phyloP scores from a whole-genome alignment of 2,888 invertebrate genomes.

The Drosophila nr. fundita region DNA sequence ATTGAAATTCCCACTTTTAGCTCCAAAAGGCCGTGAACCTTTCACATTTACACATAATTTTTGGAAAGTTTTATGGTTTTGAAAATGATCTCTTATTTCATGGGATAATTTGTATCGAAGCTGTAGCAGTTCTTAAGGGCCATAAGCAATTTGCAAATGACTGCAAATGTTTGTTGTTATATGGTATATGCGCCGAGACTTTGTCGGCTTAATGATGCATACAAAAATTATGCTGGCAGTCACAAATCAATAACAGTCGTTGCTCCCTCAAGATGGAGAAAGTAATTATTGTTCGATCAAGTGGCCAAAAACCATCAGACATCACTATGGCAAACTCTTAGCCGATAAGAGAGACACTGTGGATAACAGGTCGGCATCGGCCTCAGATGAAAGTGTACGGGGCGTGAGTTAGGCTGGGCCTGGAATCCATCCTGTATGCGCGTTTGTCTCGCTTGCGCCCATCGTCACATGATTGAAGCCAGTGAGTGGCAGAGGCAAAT shows the following conservation, averaged over 20 bases:
- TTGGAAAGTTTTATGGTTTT: slow-evolving; percentile 65
- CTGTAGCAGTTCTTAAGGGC: slow-evolving; percentile 39
- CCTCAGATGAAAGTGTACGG: slow-evolving; percentile 63
- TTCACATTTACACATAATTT: slow-evolving; percentile 75
- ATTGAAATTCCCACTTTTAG: slow-evolving; percentile 25
- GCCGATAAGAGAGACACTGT: slow-evolving; percentile 55
- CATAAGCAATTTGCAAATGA: slow-evolving; percentile 71
- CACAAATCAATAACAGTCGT: slow-evolving; percentile 74
- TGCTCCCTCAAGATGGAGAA: slow-evolving; percentile 63
- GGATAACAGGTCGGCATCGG: slow-evolving; percentile 52
- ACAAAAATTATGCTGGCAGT: slow-evolving; percentile 72
- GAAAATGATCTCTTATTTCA: slow-evolving; percentile 53
- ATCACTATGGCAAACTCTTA: slow-evolving; percentile 35
- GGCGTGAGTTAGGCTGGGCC: slow-evolving; percentile 55
- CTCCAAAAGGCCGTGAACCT: slow-evolving; percentile 51
- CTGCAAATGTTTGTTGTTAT: slow-evolving; percentile 42
- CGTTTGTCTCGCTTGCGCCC: slow-evolving; percentile 60
- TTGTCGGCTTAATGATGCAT: slow-evolving; percentile 73
- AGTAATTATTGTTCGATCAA: slow-evolving; percentile 74
- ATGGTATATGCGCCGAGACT: slow-evolving; percentile 27
- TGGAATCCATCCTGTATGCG: slow-evolving; percentile 42
- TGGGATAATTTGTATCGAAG: slow-evolving; percentile 37
- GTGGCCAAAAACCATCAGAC: slow-evolving; percentile 48
- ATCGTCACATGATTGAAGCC: slow-evolving; percentile 75
- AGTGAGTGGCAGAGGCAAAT: slow-evolving; percentile 46